Evolutionary conservation across 2,113 vertebrate species (phyloP).

Genomic region (Copsychus sechellarum): DNA sequence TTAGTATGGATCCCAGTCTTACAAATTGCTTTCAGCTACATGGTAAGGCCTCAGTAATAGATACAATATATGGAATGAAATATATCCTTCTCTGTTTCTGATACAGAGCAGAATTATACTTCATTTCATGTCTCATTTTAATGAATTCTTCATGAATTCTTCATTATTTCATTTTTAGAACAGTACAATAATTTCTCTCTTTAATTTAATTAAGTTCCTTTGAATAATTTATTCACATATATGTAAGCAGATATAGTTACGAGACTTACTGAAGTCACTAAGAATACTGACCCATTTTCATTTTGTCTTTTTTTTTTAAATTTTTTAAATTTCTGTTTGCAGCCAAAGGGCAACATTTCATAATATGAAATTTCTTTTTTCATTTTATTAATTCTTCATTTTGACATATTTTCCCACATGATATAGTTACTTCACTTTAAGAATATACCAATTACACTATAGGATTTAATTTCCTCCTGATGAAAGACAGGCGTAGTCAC

Average conservation of each 20-base stretch:
- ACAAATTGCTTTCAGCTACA: background rate
- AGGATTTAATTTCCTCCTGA: background rate
- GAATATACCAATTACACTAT: background rate
- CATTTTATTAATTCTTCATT: background rate
- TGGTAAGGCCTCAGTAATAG: background rate
- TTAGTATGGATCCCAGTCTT: background rate
- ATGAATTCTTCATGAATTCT: background rate
- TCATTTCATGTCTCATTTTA: background rate
- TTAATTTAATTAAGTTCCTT: background rate
- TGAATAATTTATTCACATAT: slow-evolving; percentile 12
- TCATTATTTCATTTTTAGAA: background rate
- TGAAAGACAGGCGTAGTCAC: background rate
- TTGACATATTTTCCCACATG: background rate
- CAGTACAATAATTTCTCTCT: background rate
- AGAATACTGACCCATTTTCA: background rate
- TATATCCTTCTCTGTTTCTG: background rate
- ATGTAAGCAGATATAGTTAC: background rate
- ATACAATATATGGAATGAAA: background rate
- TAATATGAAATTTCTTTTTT: background rate
- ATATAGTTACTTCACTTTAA: background rate
- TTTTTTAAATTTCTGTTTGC: background rate
- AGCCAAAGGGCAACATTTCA: background rate
- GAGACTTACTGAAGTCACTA: background rate
- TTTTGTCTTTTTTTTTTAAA: background rate
- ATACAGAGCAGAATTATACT: background rate